Evolutionary conservation across 1,140 invertebrate species (phyloP), one percentile per base, ranked within the genome.

Genomic region (Maniola jurtina): DNA sequence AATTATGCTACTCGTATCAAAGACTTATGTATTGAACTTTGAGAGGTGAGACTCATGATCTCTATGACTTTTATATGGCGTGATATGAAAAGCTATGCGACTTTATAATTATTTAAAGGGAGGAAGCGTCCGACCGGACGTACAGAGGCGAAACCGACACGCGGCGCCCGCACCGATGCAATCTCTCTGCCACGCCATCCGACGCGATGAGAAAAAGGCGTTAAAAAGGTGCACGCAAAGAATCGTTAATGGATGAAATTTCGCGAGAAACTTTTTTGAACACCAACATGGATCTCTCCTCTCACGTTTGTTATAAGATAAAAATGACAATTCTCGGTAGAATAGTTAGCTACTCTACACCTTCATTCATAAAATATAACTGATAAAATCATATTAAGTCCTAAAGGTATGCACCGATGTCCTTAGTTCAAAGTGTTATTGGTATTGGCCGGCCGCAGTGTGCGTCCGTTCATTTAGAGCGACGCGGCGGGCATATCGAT

Each of bases 401-500:
- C 67, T 78, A 66, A 75, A 77, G 79, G 79, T 81, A 84, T 81
- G 78, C 79, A 69, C 76, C 68, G 79, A 78, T 79, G 80, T 81
- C 76, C 71, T 75, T 75, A 79, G 73, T 78, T 76, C 61, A 73
- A 80, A 75, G 76, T 83, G 83, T 82, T 86, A 87, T 87, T 83
- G 84, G 84, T 83, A 86, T 87, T 85, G 83, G 77, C 64, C 71
- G 73, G 76, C 66, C 71, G 75, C 80, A 71, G 72, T 78, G 73
- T 73, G 75, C 88, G 88, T 90, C 88, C 88, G 88, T 85, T 89
- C 83, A 89, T 90, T 90, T 87, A 81, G 77, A 61, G 71, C 77
- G 75, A 88, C 85, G 88, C 86, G 88, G 76, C 85, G 83, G 82
- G 86, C 85, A 90, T 90, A 90, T 61, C 79, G 80, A 90, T 87